Conservation (phyloP, 2,797 vertebrate species). For the Gobionotothen gibberifrons region DNA sequence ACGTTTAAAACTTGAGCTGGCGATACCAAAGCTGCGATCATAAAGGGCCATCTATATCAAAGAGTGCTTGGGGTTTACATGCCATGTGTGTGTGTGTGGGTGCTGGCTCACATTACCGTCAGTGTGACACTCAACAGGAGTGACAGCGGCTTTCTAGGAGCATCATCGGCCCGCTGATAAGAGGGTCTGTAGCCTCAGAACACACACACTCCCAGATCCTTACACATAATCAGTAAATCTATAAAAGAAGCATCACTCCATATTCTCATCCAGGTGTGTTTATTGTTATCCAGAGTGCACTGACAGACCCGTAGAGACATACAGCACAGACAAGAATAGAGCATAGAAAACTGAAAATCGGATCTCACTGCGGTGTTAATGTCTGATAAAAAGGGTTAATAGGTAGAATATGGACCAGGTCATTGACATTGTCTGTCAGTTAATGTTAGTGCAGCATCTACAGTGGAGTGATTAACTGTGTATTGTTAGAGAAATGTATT, state of each 20-base stretch:
- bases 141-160: slow-evolving; percentile 74
- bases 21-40: neutral
- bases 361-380: slow-evolving; percentile 10
- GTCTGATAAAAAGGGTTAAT: slow-evolving; percentile 27
- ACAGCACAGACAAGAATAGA: slow-evolving; percentile 42
- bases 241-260: slow-evolving; percentile 20
- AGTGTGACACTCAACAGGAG: slow-evolving; percentile 57
- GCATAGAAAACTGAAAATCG: slow-evolving; percentile 29
- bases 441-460: slow-evolving; percentile 24
- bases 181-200: slow-evolving; percentile 50
- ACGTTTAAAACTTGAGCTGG: neutral
- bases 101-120: slow-evolving; percentile 49
- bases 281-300: slow-evolving; percentile 72
- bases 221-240: neutral
- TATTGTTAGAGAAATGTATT: slow-evolving; percentile 27
- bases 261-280: slow-evolving; percentile 67
- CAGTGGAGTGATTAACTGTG: slow-evolving; percentile 41
- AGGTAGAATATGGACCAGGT: slow-evolving; percentile 16
- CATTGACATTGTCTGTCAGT: slow-evolving; percentile 25
- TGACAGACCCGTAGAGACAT: slow-evolving; percentile 39
- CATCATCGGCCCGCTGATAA: slow-evolving; percentile 57
- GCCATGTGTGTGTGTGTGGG: slow-evolving; percentile 14
- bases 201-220: slow-evolving; percentile 28
- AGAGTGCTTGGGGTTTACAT: slow-evolving; percentile 31
- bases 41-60: slow-evolving; percentile 8